Evolutionary conservation across 2,888 invertebrate genomes (phyloP).

Genomic region (Prosapia bicincta): DNA sequence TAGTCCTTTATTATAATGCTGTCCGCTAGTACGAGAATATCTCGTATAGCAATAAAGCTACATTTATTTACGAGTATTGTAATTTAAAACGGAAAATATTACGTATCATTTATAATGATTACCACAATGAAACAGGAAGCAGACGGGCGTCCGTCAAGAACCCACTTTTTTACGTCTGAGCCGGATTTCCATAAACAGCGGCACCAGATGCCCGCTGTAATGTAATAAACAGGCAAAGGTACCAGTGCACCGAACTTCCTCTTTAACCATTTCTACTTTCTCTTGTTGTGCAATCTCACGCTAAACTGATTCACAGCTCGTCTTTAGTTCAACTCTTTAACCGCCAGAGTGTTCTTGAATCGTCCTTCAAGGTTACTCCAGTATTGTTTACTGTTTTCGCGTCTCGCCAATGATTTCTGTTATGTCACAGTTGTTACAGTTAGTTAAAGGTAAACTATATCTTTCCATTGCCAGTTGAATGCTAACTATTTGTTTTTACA

Average conservation of each 20-base stretch:
- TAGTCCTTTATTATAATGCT: too few relatives aligned
- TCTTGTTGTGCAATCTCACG: background rate
- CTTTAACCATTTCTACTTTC: background rate
- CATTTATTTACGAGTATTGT: too few relatives aligned
- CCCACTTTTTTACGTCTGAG: background rate
- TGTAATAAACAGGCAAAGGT: background rate
- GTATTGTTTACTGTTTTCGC: background rate
- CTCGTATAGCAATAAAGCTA: too few relatives aligned
- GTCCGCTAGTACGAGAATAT: too few relatives aligned
- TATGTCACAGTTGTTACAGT: background rate
- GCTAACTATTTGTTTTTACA: too few relatives aligned
- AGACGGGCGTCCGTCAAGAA: background rate
- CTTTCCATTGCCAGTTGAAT: too few relatives aligned
- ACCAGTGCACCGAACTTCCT: background rate
- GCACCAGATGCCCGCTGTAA: background rate
- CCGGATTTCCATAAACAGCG: background rate
- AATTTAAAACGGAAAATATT: too few relatives aligned
- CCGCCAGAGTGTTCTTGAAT: background rate
- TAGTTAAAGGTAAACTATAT: too few relatives aligned
- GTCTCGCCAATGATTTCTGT: background rate
- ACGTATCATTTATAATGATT: too few relatives aligned
- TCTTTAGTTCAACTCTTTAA: background rate
- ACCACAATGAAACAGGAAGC: background rate
- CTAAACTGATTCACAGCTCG: background rate
- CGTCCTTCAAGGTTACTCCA: background rate